Conservation (phyloP, 2,888 invertebrate genomes). For the Epinotia brunnichana region DNA sequence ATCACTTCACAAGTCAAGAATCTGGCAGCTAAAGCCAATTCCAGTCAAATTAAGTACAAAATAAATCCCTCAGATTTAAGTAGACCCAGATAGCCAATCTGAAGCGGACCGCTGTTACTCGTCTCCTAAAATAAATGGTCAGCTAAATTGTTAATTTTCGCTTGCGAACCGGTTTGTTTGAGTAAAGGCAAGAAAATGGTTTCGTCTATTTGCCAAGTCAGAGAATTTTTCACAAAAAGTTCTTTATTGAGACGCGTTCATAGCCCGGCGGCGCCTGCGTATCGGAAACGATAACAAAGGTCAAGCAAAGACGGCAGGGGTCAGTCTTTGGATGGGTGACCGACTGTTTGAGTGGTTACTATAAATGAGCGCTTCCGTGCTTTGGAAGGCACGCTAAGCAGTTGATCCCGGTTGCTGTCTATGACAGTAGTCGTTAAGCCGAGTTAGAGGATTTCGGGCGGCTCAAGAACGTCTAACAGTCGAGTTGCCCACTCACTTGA, state of each 20-base stretch:
- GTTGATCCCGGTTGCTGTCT: no score
- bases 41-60: conserved; percentile 11
- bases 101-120: conserved; percentile 18
- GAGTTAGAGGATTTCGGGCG: no score
- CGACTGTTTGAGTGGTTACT: no score
- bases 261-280: no score
- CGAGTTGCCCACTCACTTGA: no score
- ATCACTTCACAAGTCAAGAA: conserved; percentile 21
- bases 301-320: no score
- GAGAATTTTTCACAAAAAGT: background rate
- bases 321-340: no score
- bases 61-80: conserved; percentile 15
- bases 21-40: conserved; percentile 12
- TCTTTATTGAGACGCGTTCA: background rate
- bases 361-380: no score
- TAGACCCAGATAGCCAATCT: conserved; percentile 32
- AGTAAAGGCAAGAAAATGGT: conserved; percentile 9
- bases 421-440: no score
- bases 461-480: no score
- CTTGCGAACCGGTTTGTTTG: conserved; percentile 11
- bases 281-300: no score
- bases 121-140: conserved; percentile 26
- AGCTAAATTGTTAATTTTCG: conserved; percentile 16
- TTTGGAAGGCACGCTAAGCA: no score
- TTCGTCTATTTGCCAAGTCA: background rate